Percentiles rank a stretch among this genome's conserved stretches.
These are phyloP conservation scores for Zaprionus gabonicus DNA, from an alignment of 1,140 invertebrate species.

Conservation along the genomic window DNA sequence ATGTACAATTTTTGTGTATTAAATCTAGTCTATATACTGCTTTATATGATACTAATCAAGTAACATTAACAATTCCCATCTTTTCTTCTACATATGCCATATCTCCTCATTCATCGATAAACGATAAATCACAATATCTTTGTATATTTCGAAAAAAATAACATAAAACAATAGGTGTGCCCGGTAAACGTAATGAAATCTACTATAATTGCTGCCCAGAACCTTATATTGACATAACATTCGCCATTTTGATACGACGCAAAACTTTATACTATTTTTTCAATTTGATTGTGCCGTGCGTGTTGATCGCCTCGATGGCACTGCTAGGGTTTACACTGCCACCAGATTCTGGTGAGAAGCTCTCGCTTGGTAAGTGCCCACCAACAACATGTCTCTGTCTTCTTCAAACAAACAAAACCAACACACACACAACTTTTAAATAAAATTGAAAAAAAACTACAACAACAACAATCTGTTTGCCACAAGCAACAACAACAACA, in stretches of 20 bases:
- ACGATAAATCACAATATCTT: constrained; percentile 21
- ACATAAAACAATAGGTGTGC: constrained; percentile 89
- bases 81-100: constrained; percentile 42
- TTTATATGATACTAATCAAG: constrained; percentile 35
- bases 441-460: background rate
- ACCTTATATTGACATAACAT: constrained; percentile 99
- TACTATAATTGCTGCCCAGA: constrained; percentile 97
- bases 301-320: constrained; percentile 99
- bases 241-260: constrained; percentile 98
- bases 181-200: constrained; percentile 96
- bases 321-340: constrained; percentile 99
- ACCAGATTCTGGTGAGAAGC: constrained; percentile 99
- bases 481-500: constrained; percentile 2
- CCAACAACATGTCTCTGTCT: constrained; percentile 41
- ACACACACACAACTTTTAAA: background rate
- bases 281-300: constrained; percentile 99
- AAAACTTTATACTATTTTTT: constrained; percentile 99
- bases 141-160: constrained; percentile 13
- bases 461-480: constrained; percentile 1
- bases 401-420: constrained; percentile 9
- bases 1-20: background rate
- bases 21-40: background rate
- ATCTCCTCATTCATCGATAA: constrained; percentile 23
- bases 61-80: constrained; percentile 42
- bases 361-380: constrained; percentile 94